Evolutionary conservation across 2,113 vertebrate species (phyloP).

Genomic region (Percopsis transmontana): DNA sequence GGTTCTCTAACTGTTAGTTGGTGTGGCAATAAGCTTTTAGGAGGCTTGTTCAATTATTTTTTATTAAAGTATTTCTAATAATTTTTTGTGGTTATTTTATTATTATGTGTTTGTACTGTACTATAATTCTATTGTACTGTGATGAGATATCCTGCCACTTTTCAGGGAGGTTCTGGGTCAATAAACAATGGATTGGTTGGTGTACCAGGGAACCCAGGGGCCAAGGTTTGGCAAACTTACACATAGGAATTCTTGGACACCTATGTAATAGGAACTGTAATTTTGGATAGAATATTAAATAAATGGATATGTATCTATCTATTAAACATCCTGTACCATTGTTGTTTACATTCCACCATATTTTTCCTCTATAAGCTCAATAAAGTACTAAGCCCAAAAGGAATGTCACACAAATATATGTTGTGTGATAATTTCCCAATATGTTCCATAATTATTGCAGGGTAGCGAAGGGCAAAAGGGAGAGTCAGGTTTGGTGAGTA

Average conservation of each 20-base stretch:
- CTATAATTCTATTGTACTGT: not conserved
- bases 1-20: too few species aligned
- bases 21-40: too few species aligned
- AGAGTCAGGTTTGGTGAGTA: conserved; percentile 68
- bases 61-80: not conserved
- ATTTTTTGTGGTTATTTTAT: not conserved
- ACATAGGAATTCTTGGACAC: not conserved
- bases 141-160: not conserved
- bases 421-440: too few species aligned
- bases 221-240: conserved; percentile 62
- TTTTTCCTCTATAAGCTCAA: too few species aligned
- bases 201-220: conserved; percentile 65
- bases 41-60: not conserved
- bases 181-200: conserved; percentile 63
- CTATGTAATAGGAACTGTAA: too few species aligned
- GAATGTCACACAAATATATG: too few species aligned
- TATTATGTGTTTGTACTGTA: not conserved
- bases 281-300: too few species aligned
- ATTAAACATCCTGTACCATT: too few species aligned
- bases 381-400: too few species aligned
- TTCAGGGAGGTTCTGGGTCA: conserved; percentile 60
- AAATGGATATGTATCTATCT: not conserved
- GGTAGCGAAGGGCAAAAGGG: conserved; percentile 77
- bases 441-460: conserved; percentile 48
- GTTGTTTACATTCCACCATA: too few species aligned